phyloP scores from a whole-genome alignment of 1,140 invertebrate genomes.

The Drosophila sp. region DNA sequence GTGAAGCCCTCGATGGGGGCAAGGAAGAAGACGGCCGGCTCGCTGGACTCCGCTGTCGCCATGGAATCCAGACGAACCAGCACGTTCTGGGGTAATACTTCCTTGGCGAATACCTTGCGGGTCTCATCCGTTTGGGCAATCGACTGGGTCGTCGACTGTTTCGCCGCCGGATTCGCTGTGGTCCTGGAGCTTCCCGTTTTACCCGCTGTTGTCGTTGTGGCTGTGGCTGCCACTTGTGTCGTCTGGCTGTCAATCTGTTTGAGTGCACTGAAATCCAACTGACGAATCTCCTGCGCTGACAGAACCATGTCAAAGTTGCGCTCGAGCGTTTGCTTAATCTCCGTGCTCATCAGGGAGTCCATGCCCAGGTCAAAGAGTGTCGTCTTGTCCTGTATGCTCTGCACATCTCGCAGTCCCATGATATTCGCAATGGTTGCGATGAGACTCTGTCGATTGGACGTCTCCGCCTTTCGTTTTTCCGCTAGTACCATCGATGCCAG shows the following conservation, averaged over 20 bases:
- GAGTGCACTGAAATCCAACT: constrained; percentile 91
- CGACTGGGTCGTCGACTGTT: constrained; percentile 28
- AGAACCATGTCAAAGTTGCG: constrained; percentile 95
- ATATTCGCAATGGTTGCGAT: constrained; percentile 93
- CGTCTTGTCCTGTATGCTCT: constrained; percentile 89
- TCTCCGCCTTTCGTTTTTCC: constrained; percentile 88
- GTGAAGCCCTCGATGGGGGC: constrained; percentile 97
- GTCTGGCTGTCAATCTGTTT: constrained; percentile 86
- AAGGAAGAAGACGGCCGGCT: constrained; percentile 89
- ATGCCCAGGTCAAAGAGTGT: constrained; percentile 96
- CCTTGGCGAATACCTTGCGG: constrained; percentile 86
- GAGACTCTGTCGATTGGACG: constrained; percentile 86
- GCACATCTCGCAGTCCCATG: constrained; percentile 92
- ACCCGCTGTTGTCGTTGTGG: too few species aligned
- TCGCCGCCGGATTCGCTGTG: neutral
- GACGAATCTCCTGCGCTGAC: constrained; percentile 94
- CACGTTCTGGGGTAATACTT: constrained; percentile 88
- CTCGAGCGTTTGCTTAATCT: constrained; percentile 98
- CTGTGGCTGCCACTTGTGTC: constrained; percentile 1
- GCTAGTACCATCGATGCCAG: constrained; percentile 93
- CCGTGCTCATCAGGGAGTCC: constrained; percentile 99
- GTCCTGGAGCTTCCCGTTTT: too few species aligned
- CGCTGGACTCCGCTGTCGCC: constrained; percentile 75
- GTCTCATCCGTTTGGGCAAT: constrained; percentile 76
- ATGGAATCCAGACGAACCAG: constrained; percentile 87